A percentile compares a stretch with the other conserved stretches of the same genome.
phyloP scores from a whole-genome alignment of 2,113 vertebrate species.

The Cottus gobio region DNA sequence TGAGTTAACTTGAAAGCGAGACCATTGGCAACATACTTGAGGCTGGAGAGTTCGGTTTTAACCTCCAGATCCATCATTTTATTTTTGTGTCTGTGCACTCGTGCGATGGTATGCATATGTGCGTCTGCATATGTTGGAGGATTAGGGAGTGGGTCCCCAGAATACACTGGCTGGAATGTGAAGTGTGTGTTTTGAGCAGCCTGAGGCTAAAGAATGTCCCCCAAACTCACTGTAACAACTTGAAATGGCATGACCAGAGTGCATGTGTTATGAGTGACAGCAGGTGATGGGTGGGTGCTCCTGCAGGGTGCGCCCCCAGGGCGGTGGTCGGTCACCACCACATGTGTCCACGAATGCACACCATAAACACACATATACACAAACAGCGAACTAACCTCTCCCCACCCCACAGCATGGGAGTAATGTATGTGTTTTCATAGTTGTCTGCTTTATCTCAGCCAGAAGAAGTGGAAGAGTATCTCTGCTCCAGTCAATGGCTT shows the following conservation, averaged over 20 bases:
- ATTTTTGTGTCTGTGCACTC: constrained; percentile 17
- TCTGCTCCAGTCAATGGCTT: constrained; percentile 61
- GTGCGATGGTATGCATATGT: constrained; percentile 63
- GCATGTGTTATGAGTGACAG: constrained; percentile 64
- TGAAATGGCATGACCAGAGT: constrained; percentile 56
- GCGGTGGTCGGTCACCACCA: constrained; percentile 36
- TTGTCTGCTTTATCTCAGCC: constrained; percentile 66
- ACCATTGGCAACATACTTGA: background rate
- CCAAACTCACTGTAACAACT: constrained; percentile 64
- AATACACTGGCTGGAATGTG: constrained; percentile 76
- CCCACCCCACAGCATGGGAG: constrained; percentile 18
- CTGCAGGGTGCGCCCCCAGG: constrained; percentile 42
- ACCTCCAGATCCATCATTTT: constrained; percentile 43
- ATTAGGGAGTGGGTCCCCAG: constrained; percentile 77
- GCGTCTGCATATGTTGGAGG: constrained; percentile 67
- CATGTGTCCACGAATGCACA: constrained; percentile 8
- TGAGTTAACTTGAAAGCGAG: constrained; percentile 27
- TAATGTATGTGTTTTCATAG: constrained; percentile 50
- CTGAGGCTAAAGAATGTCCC: constrained; percentile 63
- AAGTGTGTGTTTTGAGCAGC: constrained; percentile 72
- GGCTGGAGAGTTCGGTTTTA: constrained; percentile 8
- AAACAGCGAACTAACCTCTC: background rate
- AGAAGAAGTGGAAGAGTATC: constrained; percentile 51
- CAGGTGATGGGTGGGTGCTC: constrained; percentile 68
- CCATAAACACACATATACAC: constrained; percentile 5